Conservation (phyloP, 2,888 invertebrate species). For the Scotopteryx bipunctaria region DNA sequence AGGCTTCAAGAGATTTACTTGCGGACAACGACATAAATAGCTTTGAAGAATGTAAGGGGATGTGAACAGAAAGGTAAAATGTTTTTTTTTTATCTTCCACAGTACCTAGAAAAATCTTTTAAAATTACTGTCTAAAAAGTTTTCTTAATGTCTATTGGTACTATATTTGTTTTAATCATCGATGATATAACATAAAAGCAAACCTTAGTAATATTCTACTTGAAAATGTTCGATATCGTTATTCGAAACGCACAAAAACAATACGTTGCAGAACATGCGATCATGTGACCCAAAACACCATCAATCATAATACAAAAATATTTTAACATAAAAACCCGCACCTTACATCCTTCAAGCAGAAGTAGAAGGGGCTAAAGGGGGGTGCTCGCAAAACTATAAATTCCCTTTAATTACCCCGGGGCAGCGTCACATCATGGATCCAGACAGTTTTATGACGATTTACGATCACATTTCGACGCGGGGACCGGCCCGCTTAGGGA, state of each 20-base stretch:
- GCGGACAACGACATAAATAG: slow-evolving; percentile 52
- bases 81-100: too few relatives aligned
- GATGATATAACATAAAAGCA: background rate
- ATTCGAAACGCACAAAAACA: slow-evolving; percentile 8
- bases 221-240: background rate
- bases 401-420: slow-evolving; percentile 84
- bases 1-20: slow-evolving; percentile 50
- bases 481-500: slow-evolving; percentile 71
- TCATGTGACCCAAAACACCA: slow-evolving; percentile 34
- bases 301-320: slow-evolving; percentile 40
- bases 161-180: background rate
- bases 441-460: slow-evolving; percentile 89
- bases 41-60: slow-evolving; percentile 43
- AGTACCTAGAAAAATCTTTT: too few relatives aligned
- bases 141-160: too few relatives aligned
- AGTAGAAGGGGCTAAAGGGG: slow-evolving; percentile 40
- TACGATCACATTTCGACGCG: slow-evolving; percentile 84
- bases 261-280: slow-evolving; percentile 19
- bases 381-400: slow-evolving; percentile 77
- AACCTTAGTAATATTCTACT: background rate
- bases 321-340: slow-evolving; percentile 40
- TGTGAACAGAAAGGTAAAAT: background rate
- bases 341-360: slow-evolving; percentile 39
- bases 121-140: too few relatives aligned
- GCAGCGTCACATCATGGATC: slow-evolving; percentile 88